phyloP scores from a whole-genome alignment of 2,797 vertebrate genomes.

The Poecilia wingei region DNA sequence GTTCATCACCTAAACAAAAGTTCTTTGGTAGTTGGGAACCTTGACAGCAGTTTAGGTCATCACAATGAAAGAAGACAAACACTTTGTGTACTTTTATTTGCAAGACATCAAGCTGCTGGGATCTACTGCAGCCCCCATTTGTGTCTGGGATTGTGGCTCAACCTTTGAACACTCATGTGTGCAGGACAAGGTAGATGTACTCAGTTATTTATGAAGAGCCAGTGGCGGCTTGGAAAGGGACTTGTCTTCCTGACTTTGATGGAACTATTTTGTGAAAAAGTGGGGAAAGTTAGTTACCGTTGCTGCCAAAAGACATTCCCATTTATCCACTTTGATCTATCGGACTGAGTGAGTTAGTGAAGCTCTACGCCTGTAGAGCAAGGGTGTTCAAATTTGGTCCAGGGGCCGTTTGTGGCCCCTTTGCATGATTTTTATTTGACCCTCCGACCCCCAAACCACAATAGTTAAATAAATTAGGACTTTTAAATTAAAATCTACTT shows the following conservation, averaged over 20 bases:
- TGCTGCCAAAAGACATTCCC: not conserved
- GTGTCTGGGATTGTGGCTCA: not conserved
- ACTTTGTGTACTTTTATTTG: not conserved
- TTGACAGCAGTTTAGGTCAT: not conserved
- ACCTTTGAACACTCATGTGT: not conserved
- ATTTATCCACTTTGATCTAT: not conserved
- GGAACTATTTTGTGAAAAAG: not conserved
- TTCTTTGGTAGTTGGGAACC: not conserved
- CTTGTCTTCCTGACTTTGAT: not conserved
- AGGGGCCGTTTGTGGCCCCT: too few relatives aligned
- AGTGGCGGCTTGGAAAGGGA: not conserved
- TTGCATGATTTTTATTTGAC: too few relatives aligned
- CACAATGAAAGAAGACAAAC: not conserved
- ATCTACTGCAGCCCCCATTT: not conserved
- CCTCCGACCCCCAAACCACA: too few relatives aligned
- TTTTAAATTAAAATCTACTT: too few relatives aligned
- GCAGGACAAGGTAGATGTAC: not conserved
- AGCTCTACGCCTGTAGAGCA: too few relatives aligned
- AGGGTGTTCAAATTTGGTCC: too few relatives aligned
- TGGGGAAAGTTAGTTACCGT: not conserved
- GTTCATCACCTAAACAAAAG: not conserved
- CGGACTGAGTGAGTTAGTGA: not conserved
- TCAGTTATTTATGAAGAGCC: constrained; percentile 3
- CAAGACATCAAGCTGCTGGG: not conserved
- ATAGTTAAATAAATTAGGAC: too few relatives aligned